phyloP scores from a whole-genome alignment of 2,888 invertebrate species.

The Rhagonycha fulva region DNA sequence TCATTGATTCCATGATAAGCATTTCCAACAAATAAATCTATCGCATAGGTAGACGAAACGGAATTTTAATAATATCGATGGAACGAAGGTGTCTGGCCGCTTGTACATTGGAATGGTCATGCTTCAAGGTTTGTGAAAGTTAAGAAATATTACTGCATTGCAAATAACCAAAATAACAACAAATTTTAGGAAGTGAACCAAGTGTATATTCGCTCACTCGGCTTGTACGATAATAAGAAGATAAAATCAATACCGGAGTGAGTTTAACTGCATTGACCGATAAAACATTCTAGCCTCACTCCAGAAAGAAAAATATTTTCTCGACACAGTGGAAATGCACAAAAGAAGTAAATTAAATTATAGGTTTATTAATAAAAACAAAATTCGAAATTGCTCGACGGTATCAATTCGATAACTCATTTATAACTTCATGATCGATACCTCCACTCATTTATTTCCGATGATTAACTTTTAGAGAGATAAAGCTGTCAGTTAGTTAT shows the following conservation, averaged over 20 bases:
- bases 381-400: neutral
- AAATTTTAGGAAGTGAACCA: neutral
- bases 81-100: constrained; percentile 10
- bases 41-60: neutral
- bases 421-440: neutral
- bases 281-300: neutral
- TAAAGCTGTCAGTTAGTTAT: neutral
- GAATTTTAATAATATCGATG: neutral
- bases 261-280: neutral
- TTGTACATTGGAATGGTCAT: constrained; percentile 19
- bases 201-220: neutral
- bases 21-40: neutral
- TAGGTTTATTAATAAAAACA: neutral
- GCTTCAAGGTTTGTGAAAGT: constrained; percentile 25
- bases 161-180: neutral
- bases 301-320: neutral
- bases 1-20: neutral
- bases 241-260: neutral
- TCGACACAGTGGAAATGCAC: neutral
- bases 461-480: neutral
- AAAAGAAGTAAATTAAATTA: neutral
- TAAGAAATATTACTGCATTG: neutral
- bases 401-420: neutral
- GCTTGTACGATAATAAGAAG: neutral
- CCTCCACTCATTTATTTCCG: neutral